Evolutionary conservation across 2,797 vertebrate genomes (phyloP).

Genomic region (Serranus cabrilla): DNA sequence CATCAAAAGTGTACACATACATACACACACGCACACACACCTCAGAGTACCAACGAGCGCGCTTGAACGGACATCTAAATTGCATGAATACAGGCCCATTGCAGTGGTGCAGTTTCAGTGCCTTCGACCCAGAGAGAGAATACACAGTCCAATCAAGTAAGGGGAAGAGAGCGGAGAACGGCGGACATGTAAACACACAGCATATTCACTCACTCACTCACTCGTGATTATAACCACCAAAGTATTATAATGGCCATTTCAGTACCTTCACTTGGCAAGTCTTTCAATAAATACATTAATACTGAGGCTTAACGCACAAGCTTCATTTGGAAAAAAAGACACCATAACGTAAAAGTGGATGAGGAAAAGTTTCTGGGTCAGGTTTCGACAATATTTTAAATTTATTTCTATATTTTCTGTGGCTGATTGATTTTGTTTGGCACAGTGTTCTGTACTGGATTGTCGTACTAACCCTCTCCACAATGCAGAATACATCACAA

Average conservation of each 20-base stretch:
- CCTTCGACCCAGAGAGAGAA: constrained; percentile 74
- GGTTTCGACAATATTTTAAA: constrained; percentile 13
- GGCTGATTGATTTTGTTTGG: constrained; percentile 41
- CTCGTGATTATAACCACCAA: constrained; percentile 42
- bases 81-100: constrained; percentile 75
- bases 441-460: constrained; percentile 53
- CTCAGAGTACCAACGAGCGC: constrained; percentile 78
- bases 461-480: constrained; percentile 38
- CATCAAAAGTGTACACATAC: constrained; percentile 72
- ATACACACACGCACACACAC: constrained; percentile 40
- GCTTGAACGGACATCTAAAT: constrained; percentile 73
- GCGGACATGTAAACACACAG: constrained; percentile 64
- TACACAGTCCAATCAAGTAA: constrained; percentile 69
- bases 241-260: constrained; percentile 46
- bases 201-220: constrained; percentile 50
- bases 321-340: constrained; percentile 42
- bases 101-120: constrained; percentile 80
- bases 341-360: constrained; percentile 20
- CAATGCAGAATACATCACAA: constrained; percentile 16
- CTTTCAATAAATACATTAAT: constrained; percentile 68
- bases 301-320: constrained; percentile 63
- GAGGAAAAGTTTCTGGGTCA: constrained; percentile 30
- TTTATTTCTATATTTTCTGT: constrained; percentile 20
- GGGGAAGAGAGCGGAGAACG: constrained; percentile 41
- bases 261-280: constrained; percentile 77